Conservation (phyloP, 2,797 vertebrate species). For the Acanthornis magna region DNA sequence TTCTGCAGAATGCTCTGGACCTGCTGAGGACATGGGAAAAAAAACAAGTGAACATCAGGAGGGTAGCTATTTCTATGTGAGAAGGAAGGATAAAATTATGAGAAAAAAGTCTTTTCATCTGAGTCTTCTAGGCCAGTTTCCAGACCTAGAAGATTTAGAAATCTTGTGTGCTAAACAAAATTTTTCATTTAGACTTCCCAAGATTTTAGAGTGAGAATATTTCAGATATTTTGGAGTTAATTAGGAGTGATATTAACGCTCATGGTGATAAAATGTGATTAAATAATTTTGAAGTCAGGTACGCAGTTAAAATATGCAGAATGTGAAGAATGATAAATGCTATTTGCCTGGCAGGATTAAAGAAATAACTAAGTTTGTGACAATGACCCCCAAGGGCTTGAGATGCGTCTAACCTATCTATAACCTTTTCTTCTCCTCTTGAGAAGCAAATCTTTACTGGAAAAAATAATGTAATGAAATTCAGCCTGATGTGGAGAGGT, state of each 20-base stretch:
- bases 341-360: neutral
- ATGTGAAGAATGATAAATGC: neutral
- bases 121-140: neutral
- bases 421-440: neutral
- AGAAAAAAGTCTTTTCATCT: neutral
- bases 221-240: neutral
- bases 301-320: neutral
- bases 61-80: neutral
- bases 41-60: neutral
- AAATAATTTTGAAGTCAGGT: neutral
- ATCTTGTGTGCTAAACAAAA: neutral
- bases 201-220: neutral
- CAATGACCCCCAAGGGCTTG: neutral
- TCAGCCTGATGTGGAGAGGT: slow-evolving; percentile 23
- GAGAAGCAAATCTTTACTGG: slow-evolving; percentile 18
- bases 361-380: neutral
- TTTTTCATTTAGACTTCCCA: neutral
- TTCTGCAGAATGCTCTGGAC: neutral
- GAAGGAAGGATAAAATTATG: neutral
- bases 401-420: slow-evolving; percentile 3
- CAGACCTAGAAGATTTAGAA: neutral
- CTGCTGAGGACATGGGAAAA: neutral
- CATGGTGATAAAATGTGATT: neutral
- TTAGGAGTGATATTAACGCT: neutral
- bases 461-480: slow-evolving; percentile 29